Percentiles rank a stretch among this genome's conserved stretches.
Evolutionary conservation across 2,113 vertebrate genomes (phyloP).

Genomic region (Phylloscopus whistleri): DNA sequence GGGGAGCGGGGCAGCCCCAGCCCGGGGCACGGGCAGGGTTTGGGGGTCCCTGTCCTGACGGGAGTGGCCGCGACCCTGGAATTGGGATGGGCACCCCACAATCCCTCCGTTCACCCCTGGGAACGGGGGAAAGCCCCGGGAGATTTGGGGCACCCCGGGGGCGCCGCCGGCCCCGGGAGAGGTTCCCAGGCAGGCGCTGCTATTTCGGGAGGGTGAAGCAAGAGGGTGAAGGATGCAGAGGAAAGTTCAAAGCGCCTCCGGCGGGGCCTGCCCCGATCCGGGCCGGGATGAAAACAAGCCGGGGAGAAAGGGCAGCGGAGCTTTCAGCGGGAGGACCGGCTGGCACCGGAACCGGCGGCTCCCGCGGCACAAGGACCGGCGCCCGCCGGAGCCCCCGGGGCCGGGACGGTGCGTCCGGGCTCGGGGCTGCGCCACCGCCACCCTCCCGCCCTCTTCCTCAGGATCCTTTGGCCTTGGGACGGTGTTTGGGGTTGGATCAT

Average conservation of each 20-base stretch:
- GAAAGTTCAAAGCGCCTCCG: not conserved
- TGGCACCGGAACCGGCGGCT: not conserved
- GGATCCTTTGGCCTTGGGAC: accelerated
- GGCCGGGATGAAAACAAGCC: not conserved
- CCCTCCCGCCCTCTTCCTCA: not conserved
- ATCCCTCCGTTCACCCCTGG: not conserved
- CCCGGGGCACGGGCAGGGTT: accelerated
- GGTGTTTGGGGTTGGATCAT: not conserved
- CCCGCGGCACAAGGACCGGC: not conserved
- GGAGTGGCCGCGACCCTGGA: not conserved
- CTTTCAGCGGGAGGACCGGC: not conserved
- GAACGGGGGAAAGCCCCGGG: not conserved
- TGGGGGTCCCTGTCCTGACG: accelerated
- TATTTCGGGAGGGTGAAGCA: slow-evolving; percentile 51
- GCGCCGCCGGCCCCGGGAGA: not conserved
- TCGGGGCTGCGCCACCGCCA: not conserved
- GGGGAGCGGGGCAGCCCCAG: not conserved
- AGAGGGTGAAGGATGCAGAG: slow-evolving; percentile 29
- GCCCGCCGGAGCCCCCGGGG: not conserved
- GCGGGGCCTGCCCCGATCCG: not conserved
- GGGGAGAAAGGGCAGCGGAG: not conserved
- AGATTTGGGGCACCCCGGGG: not conserved
- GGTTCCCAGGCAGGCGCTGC: not conserved
- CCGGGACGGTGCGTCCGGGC: not conserved
- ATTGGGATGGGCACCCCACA: not conserved